Evolutionary conservation across 1,140 invertebrate species (phyloP), one percentile per base, ranked within the genome.

Genomic region (Hormaphis cornu): DNA sequence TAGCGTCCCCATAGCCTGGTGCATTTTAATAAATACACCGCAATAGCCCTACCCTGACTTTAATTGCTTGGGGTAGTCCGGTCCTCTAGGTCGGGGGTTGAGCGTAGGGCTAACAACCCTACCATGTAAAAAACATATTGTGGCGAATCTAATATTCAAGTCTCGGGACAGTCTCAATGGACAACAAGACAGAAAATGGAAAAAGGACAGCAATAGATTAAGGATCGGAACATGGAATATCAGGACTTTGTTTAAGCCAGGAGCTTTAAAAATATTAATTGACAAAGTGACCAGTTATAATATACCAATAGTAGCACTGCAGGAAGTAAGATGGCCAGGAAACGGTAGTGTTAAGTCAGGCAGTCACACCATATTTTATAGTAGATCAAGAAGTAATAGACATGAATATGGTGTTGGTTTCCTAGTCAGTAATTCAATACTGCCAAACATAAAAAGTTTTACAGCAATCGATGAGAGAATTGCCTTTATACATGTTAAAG

Each of bases 171-270:
- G 14, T 44, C 40, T 44, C 40, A 44, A 44, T 44, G 40, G 14
- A 44, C 6, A 44, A 7, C 40, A 66, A 37, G 18, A 42, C 35
- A 24, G 6, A 20, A 61, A 20, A 37, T 33, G 35, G 35, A 20
- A 42, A 42, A 66, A 35, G 7, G 35, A 24, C 14, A n/a, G 26
- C 16, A 40, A 22, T 35, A 42, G 26, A 20, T 66, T 66, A 42
- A 46, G 26, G 54, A 46, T 59, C 37, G 69, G 69, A 58, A 73
- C 72, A 44, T 73, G 72, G 72, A 72, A 73, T 71, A 52, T 69
- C 37, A 56, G 69, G 53, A 73, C 40, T 56, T 30, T 72, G 18
- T 30, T 58, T 35, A 53, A 40, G 35, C 71, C 72, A 37, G 69
- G 69, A 1, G 66, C 33, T 58, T 28, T 58, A 22, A 30, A 12